These are phyloP conservation scores for Ostrea denselamellosa DNA, from an alignment of 1,140 invertebrate genomes.

Conservation along the genomic window DNA sequence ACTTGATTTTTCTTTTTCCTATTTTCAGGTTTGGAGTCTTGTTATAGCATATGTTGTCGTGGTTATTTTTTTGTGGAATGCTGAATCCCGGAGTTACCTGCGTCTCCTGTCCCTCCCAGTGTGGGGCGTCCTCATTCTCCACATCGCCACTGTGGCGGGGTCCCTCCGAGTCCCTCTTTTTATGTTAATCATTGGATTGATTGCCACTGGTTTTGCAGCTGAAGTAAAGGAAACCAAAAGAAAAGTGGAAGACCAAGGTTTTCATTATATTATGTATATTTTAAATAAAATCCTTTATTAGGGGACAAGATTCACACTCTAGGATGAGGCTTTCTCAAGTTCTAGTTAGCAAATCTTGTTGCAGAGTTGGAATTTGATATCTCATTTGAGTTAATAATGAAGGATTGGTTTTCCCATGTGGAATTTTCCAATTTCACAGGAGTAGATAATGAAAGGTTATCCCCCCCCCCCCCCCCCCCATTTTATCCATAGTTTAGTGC, in stretches of 20 bases:
- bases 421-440: no score
- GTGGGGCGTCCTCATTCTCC: slow-evolving; percentile 78
- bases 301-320: no score
- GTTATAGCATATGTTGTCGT: slow-evolving; percentile 72
- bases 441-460: no score
- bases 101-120: slow-evolving; percentile 74
- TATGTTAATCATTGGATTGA: slow-evolving; percentile 74
- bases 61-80: slow-evolving; percentile 74
- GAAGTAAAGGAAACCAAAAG: slow-evolving; percentile 65
- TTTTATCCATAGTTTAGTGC: no score
- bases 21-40: slow-evolving; percentile 74
- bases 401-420: no score
- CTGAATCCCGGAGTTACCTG: slow-evolving; percentile 65
- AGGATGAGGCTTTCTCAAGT: no score
- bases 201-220: slow-evolving; percentile 77
- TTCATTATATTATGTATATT: background rate
- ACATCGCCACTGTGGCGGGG: slow-evolving; percentile 78
- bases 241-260: slow-evolving; percentile 48
- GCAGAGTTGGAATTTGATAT: no score
- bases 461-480: no score
- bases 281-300: no score
- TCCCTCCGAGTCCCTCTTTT: slow-evolving; percentile 79
- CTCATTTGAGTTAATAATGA: no score
- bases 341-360: no score
- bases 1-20: background rate